Conservation (phyloP, 2,113 vertebrate species). For the Opisthocomus hoazin region DNA sequence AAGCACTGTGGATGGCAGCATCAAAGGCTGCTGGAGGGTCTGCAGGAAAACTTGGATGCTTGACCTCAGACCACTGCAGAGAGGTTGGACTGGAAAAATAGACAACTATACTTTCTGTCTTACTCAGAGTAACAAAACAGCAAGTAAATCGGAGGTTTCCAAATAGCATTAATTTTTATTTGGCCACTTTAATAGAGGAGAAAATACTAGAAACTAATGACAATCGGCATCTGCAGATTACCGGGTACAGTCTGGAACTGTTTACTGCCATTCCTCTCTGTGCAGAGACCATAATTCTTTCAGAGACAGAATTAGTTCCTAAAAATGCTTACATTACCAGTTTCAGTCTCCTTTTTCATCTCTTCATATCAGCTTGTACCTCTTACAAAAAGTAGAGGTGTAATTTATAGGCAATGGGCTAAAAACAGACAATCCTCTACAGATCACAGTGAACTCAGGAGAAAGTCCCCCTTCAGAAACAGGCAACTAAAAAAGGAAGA, state of each 20-base stretch:
- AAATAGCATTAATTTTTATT: background rate
- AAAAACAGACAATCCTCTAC: background rate
- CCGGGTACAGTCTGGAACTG: background rate
- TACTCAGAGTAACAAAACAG: background rate
- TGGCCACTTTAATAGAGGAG: background rate
- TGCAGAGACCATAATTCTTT: background rate
- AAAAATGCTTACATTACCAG: background rate
- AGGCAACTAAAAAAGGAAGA: fast-evolving
- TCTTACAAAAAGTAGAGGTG: background rate
- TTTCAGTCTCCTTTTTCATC: background rate
- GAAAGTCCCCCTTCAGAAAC: background rate
- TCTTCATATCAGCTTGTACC: background rate
- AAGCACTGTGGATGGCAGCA: background rate
- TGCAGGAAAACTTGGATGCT: background rate
- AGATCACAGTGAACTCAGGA: background rate
- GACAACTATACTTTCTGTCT: background rate
- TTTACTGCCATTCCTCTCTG: background rate
- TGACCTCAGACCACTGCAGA: background rate
- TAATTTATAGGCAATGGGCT: background rate
- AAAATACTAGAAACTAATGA: background rate
- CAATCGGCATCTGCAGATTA: background rate
- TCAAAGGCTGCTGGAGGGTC: background rate
- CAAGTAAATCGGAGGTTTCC: background rate
- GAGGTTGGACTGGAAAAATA: background rate
- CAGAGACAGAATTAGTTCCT: background rate